Conservation (phyloP, 2,113 vertebrate genomes). For the Limnothrissa miodon region DNA sequence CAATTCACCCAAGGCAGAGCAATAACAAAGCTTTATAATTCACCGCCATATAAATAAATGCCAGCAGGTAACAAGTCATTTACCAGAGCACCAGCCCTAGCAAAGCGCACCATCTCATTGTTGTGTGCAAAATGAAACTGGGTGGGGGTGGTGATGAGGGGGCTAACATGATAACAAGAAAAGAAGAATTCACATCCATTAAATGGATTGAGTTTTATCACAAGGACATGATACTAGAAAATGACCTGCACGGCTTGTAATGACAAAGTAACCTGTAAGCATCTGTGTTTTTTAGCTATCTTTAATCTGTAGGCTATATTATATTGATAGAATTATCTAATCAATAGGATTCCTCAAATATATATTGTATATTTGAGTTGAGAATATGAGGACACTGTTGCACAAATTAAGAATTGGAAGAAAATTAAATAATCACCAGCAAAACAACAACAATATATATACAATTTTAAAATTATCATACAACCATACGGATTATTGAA, state of each 20-base stretch:
- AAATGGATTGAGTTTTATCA: conserved; percentile 18
- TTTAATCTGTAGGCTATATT: background rate
- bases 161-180: conserved; percentile 22
- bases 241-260: background rate
- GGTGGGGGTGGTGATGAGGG: background rate
- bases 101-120: conserved; percentile 77
- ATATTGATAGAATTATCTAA: background rate
- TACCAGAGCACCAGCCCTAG: conserved; percentile 80
- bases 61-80: conserved; percentile 95
- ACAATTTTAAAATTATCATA: background rate
- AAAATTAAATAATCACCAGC: background rate
- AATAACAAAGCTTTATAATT: conserved; percentile 97
- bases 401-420: background rate
- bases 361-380: background rate
- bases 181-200: conserved; percentile 26
- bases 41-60: conserved; percentile 92
- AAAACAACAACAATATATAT: background rate
- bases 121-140: conserved; percentile 72
- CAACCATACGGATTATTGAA: background rate
- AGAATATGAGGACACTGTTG: background rate
- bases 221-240: background rate
- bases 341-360: background rate
- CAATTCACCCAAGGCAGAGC: conserved; percentile 91
- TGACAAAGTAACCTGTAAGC: conserved; percentile 28
- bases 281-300: background rate